These are phyloP conservation scores for Euphydryas editha DNA, from an alignment of 2,888 invertebrate genomes.

Conservation along the genomic window DNA sequence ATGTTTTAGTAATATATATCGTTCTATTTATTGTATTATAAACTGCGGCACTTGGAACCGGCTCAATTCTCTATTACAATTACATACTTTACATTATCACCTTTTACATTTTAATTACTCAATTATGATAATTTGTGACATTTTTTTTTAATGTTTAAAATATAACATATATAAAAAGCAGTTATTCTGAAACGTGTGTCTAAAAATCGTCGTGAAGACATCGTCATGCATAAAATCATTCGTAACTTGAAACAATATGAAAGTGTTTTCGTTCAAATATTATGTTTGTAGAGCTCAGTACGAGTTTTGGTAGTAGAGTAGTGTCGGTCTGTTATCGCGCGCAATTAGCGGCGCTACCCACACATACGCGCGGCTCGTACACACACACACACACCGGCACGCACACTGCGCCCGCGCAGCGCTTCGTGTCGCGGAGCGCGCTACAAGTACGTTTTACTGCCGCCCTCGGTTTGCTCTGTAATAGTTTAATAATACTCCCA, in stretches of 20 bases:
- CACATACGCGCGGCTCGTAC: slow-evolving; percentile 8
- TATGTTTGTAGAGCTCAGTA: slow-evolving; percentile 4
- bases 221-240: not conserved
- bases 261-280: not conserved
- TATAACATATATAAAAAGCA: not conserved
- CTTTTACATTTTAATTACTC: not conserved
- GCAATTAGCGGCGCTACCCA: slow-evolving; percentile 34
- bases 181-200: no score
- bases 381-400: slow-evolving; percentile 15
- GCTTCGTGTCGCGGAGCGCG: not conserved
- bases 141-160: not conserved
- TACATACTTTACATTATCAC: not conserved
- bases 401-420: slow-evolving; percentile 5
- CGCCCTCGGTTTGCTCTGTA: slow-evolving; percentile 10
- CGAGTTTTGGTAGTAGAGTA: slow-evolving; percentile 38
- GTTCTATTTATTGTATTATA: not conserved
- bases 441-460: slow-evolving; percentile 16
- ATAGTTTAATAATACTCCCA: slow-evolving; percentile 30
- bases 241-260: not conserved
- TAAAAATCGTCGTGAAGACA: not conserved
- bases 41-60: not conserved
- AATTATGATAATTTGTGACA: not conserved
- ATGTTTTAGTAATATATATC: slow-evolving; percentile 9
- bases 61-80: no score
- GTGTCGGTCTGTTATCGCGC: slow-evolving; percentile 38